Evolutionary conservation across 2,888 invertebrate species (phyloP), one percentile per base, ranked within the genome.

Genomic region (Lasioglossum pauxillum): DNA sequence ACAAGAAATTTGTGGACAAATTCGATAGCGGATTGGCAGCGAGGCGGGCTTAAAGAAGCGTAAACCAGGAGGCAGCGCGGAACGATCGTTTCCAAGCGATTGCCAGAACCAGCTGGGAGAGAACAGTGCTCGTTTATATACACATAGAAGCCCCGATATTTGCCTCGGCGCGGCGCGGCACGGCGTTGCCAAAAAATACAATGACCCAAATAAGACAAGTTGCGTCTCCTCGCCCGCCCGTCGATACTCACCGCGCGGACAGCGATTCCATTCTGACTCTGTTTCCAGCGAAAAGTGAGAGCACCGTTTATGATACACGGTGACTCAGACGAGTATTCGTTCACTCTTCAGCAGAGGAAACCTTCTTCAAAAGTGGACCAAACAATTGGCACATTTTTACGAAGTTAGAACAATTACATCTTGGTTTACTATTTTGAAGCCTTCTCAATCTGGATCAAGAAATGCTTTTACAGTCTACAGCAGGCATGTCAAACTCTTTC

Each of bases 181-280:
- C 5, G 46, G 71, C 75, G 74, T 84, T 88, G 89, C 86, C 89
- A 88, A 88, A 89, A 86, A 88, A 88, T 88, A 82, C 86, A 88
- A 83, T 88, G 89, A 89, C 86, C 89, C 83, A 84, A 88, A 89
- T 85, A 82, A 89, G 79, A 86, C 75, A 75, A 88, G 78, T 87
- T 76, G 87, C 76, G 67, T 78, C 77, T 76, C 14, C 16, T 3
- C 44, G 14, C 44, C 72, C 81, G 67, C 80, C 71, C 82, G 83
- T 85, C 84, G 84, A 88, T 89, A 80, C 78, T 80, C 82, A 23
- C 85, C 78, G n/a, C 60, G 69, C 53, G 69, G 83, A 72, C 73
- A 75, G 69, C 75, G 75, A 78, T 73, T 69, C 76, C 57, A 38
- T 69, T 67, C 46, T 14, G 64, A 75, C 72, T 72, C 49, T 35